Percentiles rank a stretch among this genome's conserved stretches.
phyloP scores from a whole-genome alignment of 2,888 invertebrate genomes.

The Parasteatoda lunata region DNA sequence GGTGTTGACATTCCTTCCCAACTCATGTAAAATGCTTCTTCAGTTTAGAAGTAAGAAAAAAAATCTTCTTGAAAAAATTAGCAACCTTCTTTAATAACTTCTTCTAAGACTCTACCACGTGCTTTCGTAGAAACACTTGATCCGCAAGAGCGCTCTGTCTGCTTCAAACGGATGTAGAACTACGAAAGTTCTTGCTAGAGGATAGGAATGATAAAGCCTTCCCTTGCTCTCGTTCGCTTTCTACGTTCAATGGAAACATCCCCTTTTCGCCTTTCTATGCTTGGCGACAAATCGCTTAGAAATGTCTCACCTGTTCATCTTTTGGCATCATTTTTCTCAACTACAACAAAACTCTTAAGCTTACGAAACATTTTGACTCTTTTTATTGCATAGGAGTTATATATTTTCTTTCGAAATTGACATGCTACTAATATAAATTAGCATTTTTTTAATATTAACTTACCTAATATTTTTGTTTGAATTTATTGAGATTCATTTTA shows the following conservation, averaged over 20 bases:
- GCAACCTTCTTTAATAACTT: neutral
- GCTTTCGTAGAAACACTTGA: constrained; percentile 27
- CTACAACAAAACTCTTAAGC: too few species aligned
- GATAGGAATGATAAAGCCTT: constrained; percentile 60
- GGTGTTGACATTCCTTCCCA: constrained; percentile 66
- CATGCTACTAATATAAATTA: too few species aligned
- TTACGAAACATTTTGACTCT: too few species aligned
- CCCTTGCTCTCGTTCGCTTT: constrained; percentile 37
- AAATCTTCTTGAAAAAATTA: constrained; percentile 20
- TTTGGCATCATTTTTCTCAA: constrained; percentile 12
- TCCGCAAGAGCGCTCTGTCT: constrained; percentile 44
- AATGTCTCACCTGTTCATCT: constrained; percentile 11
- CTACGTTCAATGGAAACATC: constrained; percentile 42
- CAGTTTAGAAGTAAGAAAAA: constrained; percentile 7
- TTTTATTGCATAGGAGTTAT: too few species aligned
- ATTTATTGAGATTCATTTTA: too few species aligned
- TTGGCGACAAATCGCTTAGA: constrained; percentile 46
- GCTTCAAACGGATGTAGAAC: constrained; percentile 42
- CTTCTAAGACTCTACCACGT: constrained; percentile 44
- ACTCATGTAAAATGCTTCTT: constrained; percentile 55
- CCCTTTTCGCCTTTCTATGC: constrained; percentile 16
- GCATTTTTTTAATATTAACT: too few species aligned
- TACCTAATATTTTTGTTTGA: too few species aligned
- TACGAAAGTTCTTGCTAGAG: constrained; percentile 50
- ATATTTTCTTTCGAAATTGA: too few species aligned